Base-by-base conservation (phyloP, 2,113 vertebrate species). In the Melozone crissalis region DNA sequence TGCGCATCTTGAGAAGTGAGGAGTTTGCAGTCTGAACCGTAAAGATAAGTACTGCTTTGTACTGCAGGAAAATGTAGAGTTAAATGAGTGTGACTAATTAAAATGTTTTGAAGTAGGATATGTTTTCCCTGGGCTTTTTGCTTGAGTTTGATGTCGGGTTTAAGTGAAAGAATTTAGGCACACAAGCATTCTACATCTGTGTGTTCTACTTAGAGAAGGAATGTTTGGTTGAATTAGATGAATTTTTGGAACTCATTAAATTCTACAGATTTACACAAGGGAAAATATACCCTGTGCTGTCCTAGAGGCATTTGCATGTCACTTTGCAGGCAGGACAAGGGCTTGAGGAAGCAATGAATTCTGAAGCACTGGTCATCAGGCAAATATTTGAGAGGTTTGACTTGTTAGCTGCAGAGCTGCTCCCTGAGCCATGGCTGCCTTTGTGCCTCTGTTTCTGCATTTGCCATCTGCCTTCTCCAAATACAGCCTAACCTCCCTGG, bases 401-500 rank as follows among this genome's bases (percentile, higher is more conserved):
- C 76, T 90, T 84, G 21, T 39, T 69, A 75, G 91, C 77, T 49
- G 68, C 41, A 11, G n/a, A 68, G 65, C 65, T 81, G 57, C 82
- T 92, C 44, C 7, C 1, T 17, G 67, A 95, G 81, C 84, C 58
- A 21, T n/a, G 1, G 30, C 62, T 73, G 90, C 72, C 65, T 78
- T 37, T 72, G 83, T 14, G 76, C 61, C 83, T 74, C 90, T 84
- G 52, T 30, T 90, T 54, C 72, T 84, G 54, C 76, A 7, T 93
- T 91, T 95, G 61, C 93, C 94, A 88, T 95, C 92, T 92, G 92
- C 79, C 69, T 84, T 84, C 86, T 92, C 73, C 84, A 96, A 95
- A 94, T 4, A 89, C 61, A 83, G 54, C 52, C 72, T 37, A 24
- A 65, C 18, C 61, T 90, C 90, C 58, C 49, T 37, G 54, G 86